phyloP scores from a whole-genome alignment of 2,113 vertebrate genomes.

The Apodemus speciosus region DNA sequence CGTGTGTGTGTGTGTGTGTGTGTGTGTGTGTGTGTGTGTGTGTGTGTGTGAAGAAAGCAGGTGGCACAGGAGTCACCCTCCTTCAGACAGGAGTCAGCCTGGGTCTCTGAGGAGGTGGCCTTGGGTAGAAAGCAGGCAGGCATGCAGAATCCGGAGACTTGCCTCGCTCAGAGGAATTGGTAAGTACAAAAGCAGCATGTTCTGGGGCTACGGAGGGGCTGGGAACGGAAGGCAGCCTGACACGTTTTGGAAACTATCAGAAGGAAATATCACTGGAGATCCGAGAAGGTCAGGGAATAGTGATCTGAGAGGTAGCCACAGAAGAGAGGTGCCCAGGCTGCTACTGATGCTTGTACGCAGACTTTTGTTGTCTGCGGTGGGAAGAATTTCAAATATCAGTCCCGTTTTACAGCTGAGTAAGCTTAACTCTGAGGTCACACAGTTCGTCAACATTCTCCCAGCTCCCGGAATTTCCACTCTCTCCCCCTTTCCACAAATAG shows the following conservation, averaged over 20 bases:
- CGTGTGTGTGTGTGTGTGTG: too few species aligned
- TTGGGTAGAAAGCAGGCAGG: not conserved
- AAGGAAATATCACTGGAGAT: not conserved
- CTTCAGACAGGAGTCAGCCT: not conserved
- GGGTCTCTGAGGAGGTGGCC: not conserved
- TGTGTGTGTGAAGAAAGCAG: not conserved
- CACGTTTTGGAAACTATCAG: not conserved
- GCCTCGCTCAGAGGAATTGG: not conserved
- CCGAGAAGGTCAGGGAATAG: not conserved
- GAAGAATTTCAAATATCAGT: not conserved
- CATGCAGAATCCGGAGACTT: not conserved
- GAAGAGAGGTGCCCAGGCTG: not conserved
- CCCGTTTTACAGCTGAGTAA: slow-evolving; percentile 37
- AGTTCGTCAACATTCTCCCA: not conserved
- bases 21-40: too few species aligned
- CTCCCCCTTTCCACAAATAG: not conserved
- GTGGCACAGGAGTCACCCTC: not conserved
- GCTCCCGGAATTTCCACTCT: not conserved
- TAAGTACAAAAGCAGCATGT: not conserved
- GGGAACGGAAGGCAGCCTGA: not conserved
- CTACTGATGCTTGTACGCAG: not conserved
- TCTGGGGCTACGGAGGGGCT: accelerated
- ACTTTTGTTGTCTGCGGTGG: not conserved
- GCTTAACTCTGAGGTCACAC: not conserved
- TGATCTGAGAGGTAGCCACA: not conserved